Conservation (phyloP, 2,888 invertebrate genomes). For the Drosophila meridiana region DNA sequence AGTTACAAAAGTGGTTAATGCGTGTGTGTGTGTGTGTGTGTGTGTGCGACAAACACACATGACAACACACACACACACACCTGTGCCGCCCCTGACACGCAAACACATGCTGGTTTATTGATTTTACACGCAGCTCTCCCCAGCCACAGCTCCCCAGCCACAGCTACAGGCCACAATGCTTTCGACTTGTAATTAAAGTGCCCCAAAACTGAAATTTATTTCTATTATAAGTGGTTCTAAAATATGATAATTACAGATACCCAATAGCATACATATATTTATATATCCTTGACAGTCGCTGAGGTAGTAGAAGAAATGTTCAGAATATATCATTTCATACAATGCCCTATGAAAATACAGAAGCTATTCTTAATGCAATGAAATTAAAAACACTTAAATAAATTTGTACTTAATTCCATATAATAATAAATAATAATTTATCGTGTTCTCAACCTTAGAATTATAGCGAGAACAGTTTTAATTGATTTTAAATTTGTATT, state of each 20-base stretch:
- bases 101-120: slow-evolving; percentile 49
- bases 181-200: slow-evolving; percentile 35
- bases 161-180: slow-evolving; percentile 31
- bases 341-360: neutral
- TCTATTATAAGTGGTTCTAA: neutral
- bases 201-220: neutral
- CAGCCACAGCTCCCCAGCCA: slow-evolving; percentile 22
- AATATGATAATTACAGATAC: neutral
- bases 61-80: slow-evolving; percentile 14
- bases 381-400: no score
- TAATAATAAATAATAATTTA: no score
- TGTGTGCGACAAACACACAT: slow-evolving; percentile 15
- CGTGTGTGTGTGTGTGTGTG: slow-evolving; percentile 11
- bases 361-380: neutral
- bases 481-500: no score
- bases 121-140: slow-evolving; percentile 51
- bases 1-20: slow-evolving; percentile 1
- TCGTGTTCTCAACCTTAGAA: no score
- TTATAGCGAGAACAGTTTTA: no score
- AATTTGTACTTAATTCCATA: no score
- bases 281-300: neutral
- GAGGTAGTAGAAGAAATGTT: no score
- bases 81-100: slow-evolving; percentile 4
- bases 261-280: neutral
- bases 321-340: neutral